Base-by-base conservation (phyloP, 2,888 invertebrate species). In the Sarcophaga rosellei region DNA sequence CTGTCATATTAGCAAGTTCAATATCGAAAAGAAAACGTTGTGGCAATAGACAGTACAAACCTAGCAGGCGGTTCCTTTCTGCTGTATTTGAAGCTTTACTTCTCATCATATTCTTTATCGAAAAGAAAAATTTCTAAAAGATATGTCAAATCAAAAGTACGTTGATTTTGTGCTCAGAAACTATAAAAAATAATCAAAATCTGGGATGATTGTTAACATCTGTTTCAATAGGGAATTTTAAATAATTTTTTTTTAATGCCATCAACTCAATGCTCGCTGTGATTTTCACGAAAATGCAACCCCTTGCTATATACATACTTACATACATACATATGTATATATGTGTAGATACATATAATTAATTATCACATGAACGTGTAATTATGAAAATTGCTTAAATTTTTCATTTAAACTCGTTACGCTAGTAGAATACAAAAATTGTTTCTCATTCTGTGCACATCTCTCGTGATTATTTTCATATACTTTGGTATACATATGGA, bases 321-420 rank as follows among this genome's bases (percentile, higher is more conserved):
- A 35, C 35, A 35, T 4, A 53, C 35, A 35, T 35, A 35, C 35
- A 35, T 35, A 35, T 59, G 44, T 65, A 72, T 77, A 21, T 57
- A 21, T 70, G 63, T 63, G 17, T 20, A 76, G 25, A 12, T 53
- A n/a, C 80, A n/a, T 68, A 69, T 70, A 79, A 84, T 84, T 79
- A 84, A 79, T 75, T 75, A 70, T 45, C 47, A 70, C 69, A 75
- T 59, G 84, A 47, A 65, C 79, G 69, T 70, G 75, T 70, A 59
- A 79, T 79, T 70, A 79, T 70, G 25, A 84, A 79, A 84, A 79
- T 82, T 84, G 23, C 75, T 84, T 59, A 72, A 70, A 79, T 70
- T 70, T 75, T 84, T 65, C 70, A 53, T 75, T 6, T 21, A 21
- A 66, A 44, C 35, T 61, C 15, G 8, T 21, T 15, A 79, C 76